phyloP scores from a whole-genome alignment of 2,888 invertebrate species.

The Eudasyphora cyanicolor region DNA sequence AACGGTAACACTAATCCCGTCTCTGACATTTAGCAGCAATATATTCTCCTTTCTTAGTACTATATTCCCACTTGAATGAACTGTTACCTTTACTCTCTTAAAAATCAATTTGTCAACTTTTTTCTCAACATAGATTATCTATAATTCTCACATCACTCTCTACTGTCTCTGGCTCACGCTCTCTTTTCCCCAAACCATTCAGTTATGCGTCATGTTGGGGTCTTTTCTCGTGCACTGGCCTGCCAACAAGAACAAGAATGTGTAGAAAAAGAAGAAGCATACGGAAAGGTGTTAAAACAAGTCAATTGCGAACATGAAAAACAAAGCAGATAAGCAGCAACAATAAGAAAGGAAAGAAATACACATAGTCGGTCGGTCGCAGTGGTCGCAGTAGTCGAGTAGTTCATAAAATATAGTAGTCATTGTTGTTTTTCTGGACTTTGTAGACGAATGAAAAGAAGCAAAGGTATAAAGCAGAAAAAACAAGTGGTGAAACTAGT shows the following conservation, averaged over 20 bases:
- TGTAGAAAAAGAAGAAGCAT: neutral
- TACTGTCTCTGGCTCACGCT: neutral
- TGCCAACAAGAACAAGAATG: neutral
- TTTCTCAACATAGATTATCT: neutral
- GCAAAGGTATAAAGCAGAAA: conserved; percentile 17
- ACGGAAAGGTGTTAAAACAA: conserved; percentile 57
- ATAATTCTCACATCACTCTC: neutral
- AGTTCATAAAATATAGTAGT: too few relatives aligned
- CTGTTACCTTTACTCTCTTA: neutral
- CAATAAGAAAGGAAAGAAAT: neutral
- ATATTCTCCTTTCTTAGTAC: neutral
- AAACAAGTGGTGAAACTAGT: conserved; percentile 64
- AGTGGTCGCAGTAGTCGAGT: conserved; percentile 18
- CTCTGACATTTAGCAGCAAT: neutral
- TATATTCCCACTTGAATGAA: too few relatives aligned
- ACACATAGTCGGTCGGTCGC: too few relatives aligned
- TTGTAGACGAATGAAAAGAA: conserved; percentile 6
- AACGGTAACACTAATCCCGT: too few relatives aligned
- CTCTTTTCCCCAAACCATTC: neutral
- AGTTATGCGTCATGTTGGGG: conserved; percentile 41
- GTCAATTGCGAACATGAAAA: conserved; percentile 24
- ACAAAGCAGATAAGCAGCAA: neutral
- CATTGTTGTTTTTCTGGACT: conserved; percentile 46
- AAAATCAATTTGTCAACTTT: neutral
- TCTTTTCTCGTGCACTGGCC: neutral